Evolutionary conservation across 1,140 invertebrate species (phyloP), one percentile per base, ranked within the genome.

Genomic region (Bombus superbus): DNA sequence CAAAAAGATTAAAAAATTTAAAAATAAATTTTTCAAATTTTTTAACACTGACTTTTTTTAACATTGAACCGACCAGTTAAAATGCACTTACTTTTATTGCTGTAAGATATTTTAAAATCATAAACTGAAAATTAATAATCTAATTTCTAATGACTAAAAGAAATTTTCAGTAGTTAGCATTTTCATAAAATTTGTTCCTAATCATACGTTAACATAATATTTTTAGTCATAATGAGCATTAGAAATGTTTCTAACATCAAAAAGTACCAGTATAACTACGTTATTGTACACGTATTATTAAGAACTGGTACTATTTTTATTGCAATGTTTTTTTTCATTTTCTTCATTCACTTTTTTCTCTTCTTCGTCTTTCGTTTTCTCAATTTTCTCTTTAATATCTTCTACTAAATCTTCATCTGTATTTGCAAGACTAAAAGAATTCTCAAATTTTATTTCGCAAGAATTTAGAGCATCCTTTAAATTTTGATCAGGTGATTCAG

Each of bases 391-490:
- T 57, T 38, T 53, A 42, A 10, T 28, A 57, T 81, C 11, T 47
- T 32, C 42, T 38, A 53, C 59, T 38, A 62, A 40, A 75, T 71
- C 74, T 83, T 53, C 75, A 74, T 47, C 32, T 6, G 53, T 75
- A 77, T 86, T 83, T 71, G 44, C 79, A 69, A 73, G 59, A n/a
- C 53, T 66, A 77, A 44, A 3, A 78, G 35, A 69, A 81, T 79
- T 64, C 68, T 86, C 74, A 76, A 28, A 15, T 76, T 25, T 74
- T 81, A 74, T 73, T 57, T 90, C 73, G 25, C 35, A 74, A 32
- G 25, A 38, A 71, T 81, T 77, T 8, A 62, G 40, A 44, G 32
- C 62, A 76, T 86, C 38, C 11, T 73, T 53, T 22, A 25, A 59
- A 64, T 72, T 71, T 83, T 76, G 59, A 44, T 85, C 40, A 35